phyloP scores from a whole-genome alignment of 2,797 vertebrate genomes.

The Malacoraja senta region DNA sequence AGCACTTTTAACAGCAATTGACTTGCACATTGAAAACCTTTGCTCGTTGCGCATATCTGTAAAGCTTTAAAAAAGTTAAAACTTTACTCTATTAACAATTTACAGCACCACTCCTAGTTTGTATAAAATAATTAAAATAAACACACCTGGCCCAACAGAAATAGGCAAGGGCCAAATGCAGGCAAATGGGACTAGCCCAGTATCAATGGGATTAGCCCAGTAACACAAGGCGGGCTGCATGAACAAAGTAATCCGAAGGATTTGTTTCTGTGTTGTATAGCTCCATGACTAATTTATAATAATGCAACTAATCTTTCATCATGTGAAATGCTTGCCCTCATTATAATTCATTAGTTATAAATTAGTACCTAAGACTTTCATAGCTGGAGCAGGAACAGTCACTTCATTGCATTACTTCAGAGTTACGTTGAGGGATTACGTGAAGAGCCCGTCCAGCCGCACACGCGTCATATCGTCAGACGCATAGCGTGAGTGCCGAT shows the following conservation, averaged over 20 bases:
- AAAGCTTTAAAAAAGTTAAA: background rate
- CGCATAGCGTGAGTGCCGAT: too few relatives aligned
- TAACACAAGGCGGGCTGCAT: too few relatives aligned
- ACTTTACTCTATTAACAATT: background rate
- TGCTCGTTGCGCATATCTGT: background rate
- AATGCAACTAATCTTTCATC: background rate
- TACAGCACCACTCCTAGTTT: background rate
- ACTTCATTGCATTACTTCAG: background rate
- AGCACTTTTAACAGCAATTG: background rate
- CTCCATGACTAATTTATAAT: background rate
- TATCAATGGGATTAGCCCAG: too few relatives aligned
- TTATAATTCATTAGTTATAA: too few relatives aligned
- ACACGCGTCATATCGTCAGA: too few relatives aligned
- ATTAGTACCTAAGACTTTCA: background rate
- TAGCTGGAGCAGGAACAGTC: background rate
- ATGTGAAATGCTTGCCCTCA: background rate
- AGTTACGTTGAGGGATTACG: too few relatives aligned
- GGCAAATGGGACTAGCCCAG: too few relatives aligned
- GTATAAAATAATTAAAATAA: background rate
- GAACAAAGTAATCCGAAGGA: too few relatives aligned
- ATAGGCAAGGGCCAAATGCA: background rate
- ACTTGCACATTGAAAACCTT: conserved; percentile 4
- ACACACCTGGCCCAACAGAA: background rate
- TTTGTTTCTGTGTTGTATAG: too few relatives aligned
- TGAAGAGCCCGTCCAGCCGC: too few relatives aligned